These are phyloP conservation scores for Pipistrellus kuhlii DNA, from an alignment of 2,797 vertebrate genomes.

Conservation along the genomic window DNA sequence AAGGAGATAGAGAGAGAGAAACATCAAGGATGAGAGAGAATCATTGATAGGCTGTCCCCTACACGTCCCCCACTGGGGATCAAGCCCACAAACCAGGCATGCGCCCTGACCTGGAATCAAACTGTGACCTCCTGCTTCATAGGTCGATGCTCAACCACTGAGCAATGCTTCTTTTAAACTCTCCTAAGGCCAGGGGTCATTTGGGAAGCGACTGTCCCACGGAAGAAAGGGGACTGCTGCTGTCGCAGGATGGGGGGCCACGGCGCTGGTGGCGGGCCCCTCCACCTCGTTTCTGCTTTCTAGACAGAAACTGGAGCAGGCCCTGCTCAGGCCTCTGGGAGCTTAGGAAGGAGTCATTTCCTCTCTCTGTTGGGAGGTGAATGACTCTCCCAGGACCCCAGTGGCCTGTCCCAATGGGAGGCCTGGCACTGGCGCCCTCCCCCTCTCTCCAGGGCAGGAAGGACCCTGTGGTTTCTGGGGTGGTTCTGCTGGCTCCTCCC, in stretches of 20 bases:
- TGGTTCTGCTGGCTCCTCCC: neutral
- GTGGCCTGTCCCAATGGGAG: neutral
- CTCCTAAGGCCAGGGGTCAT: neutral
- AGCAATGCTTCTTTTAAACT: neutral
- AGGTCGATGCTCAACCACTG: too few species aligned
- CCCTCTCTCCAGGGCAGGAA: neutral
- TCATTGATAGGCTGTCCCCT: too few species aligned
- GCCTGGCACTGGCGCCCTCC: rapidly evolving
- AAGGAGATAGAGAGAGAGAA: too few species aligned
- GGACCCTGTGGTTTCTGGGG: neutral
- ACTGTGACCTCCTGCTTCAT: too few species aligned
- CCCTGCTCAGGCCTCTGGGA: neutral
- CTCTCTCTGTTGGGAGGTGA: neutral
- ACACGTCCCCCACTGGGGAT: too few species aligned
- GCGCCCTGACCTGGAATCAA: too few species aligned
- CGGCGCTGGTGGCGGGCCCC: neutral
- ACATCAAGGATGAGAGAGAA: too few species aligned
- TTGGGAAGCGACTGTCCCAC: neutral
- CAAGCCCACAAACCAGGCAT: too few species aligned
- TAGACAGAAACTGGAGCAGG: neutral
- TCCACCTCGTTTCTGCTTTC: neutral
- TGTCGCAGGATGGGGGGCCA: neutral
- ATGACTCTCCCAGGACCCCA: neutral
- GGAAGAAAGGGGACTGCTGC: neutral
- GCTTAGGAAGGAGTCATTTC: neutral